These are phyloP conservation scores for Hymenopus coronatus DNA, from an alignment of 2,888 invertebrate genomes.

Conservation along the genomic window DNA sequence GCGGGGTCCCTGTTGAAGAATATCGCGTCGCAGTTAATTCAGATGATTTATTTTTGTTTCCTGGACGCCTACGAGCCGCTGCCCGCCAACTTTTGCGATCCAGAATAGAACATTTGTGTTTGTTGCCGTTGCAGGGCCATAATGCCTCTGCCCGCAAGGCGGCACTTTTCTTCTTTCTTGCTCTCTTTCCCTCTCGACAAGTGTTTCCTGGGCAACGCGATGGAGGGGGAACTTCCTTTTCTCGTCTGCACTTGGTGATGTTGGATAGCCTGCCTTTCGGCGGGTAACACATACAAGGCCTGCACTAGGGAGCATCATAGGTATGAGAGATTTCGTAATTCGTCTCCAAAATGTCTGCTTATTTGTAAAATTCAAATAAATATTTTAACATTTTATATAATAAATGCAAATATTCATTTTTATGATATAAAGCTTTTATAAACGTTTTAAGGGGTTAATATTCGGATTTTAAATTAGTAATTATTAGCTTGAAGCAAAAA, in stretches of 20 bases:
- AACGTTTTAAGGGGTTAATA: too few species aligned
- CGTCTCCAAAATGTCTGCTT: too few species aligned
- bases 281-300: too few species aligned
- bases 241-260: background rate
- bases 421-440: too few species aligned
- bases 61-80: slow-evolving; percentile 2
- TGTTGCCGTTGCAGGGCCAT: background rate
- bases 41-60: slow-evolving; percentile 12
- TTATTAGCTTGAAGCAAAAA: too few species aligned
- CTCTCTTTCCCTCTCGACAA: background rate
- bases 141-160: background rate
- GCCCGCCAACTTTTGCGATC: background rate
- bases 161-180: background rate
- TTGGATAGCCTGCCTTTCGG: background rate
- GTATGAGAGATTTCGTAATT: too few species aligned
- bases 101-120: slow-evolving; percentile 3
- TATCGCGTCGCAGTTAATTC: background rate
- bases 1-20: background rate
- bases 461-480: too few species aligned
- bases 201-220: background rate
- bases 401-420: too few species aligned
- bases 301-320: too few species aligned
- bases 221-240: background rate
- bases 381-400: too few species aligned
- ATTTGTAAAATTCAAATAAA: too few species aligned